A percentile compares a stretch with the other conserved stretches of the same genome.
phyloP scores from a whole-genome alignment of 2,113 vertebrate species.

The Meles meles region DNA sequence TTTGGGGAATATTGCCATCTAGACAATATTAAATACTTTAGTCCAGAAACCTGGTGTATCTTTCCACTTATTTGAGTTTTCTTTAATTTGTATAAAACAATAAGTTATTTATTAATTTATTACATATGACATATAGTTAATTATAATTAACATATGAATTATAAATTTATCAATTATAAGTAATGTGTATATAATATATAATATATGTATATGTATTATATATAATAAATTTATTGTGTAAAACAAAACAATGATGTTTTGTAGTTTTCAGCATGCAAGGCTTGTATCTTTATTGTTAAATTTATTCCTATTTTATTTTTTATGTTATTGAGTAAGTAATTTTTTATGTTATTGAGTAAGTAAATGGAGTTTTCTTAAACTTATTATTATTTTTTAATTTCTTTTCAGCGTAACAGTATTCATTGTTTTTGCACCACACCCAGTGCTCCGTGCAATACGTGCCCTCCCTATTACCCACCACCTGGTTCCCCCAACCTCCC shows the following conservation, averaged over 20 bases:
- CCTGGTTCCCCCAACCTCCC: no score
- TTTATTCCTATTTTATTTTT: background rate
- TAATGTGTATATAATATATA: no score
- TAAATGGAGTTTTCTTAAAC: background rate
- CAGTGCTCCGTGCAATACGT: no score
- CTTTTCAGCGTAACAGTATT: no score
- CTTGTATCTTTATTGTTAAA: background rate
- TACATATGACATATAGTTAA: no score
- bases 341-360: background rate
- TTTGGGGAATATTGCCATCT: background rate
- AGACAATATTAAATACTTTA: background rate
- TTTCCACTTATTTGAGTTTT: background rate
- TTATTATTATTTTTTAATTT: slow-evolving; percentile 17
- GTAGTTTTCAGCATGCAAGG: background rate
- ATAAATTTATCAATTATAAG: no score
- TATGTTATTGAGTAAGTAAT: background rate
- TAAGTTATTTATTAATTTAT: no score
- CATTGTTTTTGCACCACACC: no score
- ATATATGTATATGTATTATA: no score
- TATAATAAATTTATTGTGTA: no score
- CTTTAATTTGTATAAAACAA: background rate
- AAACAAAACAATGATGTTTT: background rate
- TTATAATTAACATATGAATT: no score
- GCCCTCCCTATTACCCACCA: no score
- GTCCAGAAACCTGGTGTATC: background rate